These are phyloP conservation scores for Chelon labrosus DNA, from an alignment of 2,797 vertebrate genomes.

Conservation along the genomic window DNA sequence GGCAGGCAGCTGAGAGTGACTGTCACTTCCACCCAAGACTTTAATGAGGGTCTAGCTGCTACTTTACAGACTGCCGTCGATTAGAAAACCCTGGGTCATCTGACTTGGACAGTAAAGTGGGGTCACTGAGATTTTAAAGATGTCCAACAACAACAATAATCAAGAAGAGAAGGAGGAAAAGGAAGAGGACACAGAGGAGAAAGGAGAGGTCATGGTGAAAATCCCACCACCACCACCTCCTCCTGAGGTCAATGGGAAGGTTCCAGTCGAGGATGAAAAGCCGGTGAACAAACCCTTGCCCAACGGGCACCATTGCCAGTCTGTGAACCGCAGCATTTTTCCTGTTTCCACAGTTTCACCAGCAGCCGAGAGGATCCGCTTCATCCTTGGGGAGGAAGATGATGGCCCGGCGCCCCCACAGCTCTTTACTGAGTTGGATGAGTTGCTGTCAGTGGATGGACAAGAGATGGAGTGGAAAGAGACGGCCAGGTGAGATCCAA, in stretches of 20 bases:
- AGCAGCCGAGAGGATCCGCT: constrained; percentile 95
- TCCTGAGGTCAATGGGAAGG: constrained; percentile 74
- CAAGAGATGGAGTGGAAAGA: constrained; percentile 99
- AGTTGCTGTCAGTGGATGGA: constrained; percentile 94
- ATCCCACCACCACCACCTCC: constrained; percentile 74
- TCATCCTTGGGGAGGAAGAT: constrained; percentile 97
- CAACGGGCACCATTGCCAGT: constrained; percentile 77
- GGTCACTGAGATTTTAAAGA: constrained; percentile 56
- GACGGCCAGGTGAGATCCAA: constrained; percentile 91
- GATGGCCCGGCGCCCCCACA: constrained; percentile 94
- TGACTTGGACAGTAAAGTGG: constrained; percentile 38
- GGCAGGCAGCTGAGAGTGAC: constrained; percentile 65
- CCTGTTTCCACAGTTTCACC: constrained; percentile 94
- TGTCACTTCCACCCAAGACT: constrained; percentile 69
- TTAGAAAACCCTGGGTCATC: constrained; percentile 40
- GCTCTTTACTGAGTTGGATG: constrained; percentile 98
- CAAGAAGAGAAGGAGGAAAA: constrained; percentile 68
- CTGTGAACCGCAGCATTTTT: constrained; percentile 93
- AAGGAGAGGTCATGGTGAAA: constrained; percentile 69
- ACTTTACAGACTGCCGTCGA: constrained; percentile 50
- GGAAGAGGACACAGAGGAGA: constrained; percentile 62
- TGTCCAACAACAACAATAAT: constrained; percentile 84
- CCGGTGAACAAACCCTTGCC: constrained; percentile 50
- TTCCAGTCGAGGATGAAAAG: constrained; percentile 80
- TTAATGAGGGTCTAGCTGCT: constrained; percentile 75